Evolutionary conservation across 2,888 invertebrate species (phyloP).

Genomic region (Amblyjoppa proteus): DNA sequence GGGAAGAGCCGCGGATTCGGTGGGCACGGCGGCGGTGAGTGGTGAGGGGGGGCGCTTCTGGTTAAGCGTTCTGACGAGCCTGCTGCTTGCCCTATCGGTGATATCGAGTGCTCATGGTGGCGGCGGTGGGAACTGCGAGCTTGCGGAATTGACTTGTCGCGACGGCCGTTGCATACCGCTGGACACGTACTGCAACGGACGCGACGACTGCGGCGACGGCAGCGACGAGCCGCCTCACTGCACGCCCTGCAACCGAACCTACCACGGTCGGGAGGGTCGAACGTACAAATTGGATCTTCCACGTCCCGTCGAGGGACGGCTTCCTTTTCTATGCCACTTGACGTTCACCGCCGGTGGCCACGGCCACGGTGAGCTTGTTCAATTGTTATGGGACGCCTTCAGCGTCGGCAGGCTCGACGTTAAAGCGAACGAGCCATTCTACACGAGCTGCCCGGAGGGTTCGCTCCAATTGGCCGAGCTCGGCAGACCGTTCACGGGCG

Average conservation of each 20-base stretch:
- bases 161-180: constrained; percentile 92
- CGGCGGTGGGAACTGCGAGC: constrained; percentile 87
- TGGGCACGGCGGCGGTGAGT: constrained; percentile 34
- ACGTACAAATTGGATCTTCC: constrained; percentile 90
- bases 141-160: constrained; percentile 92
- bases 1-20: constrained; percentile 62
- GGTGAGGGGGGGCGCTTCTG: constrained; percentile 51
- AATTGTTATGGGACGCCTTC: constrained; percentile 95
- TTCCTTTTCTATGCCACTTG: constrained; percentile 95
- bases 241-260: constrained; percentile 95
- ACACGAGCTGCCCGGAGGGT: constrained; percentile 94
- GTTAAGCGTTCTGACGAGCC: constrained; percentile 30
- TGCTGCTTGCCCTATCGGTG: constrained; percentile 66
- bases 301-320: constrained; percentile 90
- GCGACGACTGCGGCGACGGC: constrained; percentile 93
- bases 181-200: constrained; percentile 94
- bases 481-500: constrained; percentile 94
- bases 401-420: constrained; percentile 92
- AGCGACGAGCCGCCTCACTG: constrained; percentile 94
- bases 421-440: constrained; percentile 86
- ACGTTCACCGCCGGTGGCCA: constrained; percentile 96
- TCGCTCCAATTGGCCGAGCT: constrained; percentile 95
- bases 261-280: constrained; percentile 93
- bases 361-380: constrained; percentile 95
- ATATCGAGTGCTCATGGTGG: constrained; percentile 65